These are phyloP conservation scores for Ormia ochracea DNA, from an alignment of 2,888 invertebrate genomes.

Conservation along the genomic window DNA sequence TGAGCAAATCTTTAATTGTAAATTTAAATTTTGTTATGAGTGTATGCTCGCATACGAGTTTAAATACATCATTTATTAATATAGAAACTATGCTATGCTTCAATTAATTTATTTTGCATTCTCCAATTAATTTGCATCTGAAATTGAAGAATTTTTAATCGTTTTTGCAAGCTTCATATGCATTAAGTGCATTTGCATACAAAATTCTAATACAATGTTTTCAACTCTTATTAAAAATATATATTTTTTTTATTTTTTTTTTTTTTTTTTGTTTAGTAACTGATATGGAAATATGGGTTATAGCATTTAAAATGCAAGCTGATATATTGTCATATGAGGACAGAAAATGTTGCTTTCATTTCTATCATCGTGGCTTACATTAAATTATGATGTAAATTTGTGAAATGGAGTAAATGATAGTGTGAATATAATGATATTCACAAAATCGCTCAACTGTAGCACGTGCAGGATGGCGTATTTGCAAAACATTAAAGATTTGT, in stretches of 20 bases:
- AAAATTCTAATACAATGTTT: constrained; percentile 13
- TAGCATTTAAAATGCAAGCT: constrained; percentile 39
- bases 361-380: not conserved
- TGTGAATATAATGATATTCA: not conserved
- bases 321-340: constrained; percentile 27
- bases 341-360: not conserved
- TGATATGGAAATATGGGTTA: constrained; percentile 46
- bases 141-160: constrained; percentile 2
- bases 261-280: constrained; percentile 12
- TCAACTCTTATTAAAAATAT: constrained; percentile 19
- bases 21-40: constrained; percentile 1
- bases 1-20: constrained; percentile 30
- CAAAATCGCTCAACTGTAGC: not conserved
- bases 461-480: too few relatives aligned
- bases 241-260: too few relatives aligned
- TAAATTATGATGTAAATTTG: not conserved
- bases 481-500: too few relatives aligned
- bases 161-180: not conserved
- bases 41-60: not conserved
- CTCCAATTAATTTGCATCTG: constrained; percentile 23
- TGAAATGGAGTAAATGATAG: not conserved
- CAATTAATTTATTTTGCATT: constrained; percentile 46
- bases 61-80: not conserved
- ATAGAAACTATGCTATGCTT: constrained; percentile 31
- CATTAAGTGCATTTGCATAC: not conserved